Evolutionary conservation across 2,797 vertebrate species (phyloP).

Genomic region (Acanthurus leucopareius): DNA sequence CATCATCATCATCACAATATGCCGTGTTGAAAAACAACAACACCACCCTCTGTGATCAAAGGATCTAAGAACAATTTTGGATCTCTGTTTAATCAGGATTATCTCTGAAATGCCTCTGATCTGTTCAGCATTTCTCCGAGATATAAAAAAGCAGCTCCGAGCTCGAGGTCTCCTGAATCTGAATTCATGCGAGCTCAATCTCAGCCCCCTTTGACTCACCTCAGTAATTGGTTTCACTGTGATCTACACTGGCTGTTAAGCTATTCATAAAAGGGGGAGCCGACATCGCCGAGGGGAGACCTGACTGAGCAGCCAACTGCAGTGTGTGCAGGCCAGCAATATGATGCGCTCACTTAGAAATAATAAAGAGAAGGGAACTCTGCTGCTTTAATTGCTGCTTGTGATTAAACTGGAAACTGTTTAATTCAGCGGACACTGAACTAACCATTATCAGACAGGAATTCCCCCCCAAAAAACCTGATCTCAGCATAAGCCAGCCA

Average conservation of each 20-base stretch:
- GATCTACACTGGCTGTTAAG: slow-evolving; percentile 73
- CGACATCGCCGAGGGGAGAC: slow-evolving; percentile 59
- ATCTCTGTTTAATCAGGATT: slow-evolving; percentile 52
- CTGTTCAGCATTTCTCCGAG: slow-evolving; percentile 26
- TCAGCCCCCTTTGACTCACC: slow-evolving; percentile 69
- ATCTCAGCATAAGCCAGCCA: slow-evolving; percentile 37
- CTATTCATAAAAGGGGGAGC: slow-evolving; percentile 73
- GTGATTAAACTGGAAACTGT: slow-evolving; percentile 51
- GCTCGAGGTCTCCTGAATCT: slow-evolving; percentile 50
- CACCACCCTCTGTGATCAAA: slow-evolving; percentile 32
- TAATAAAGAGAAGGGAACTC: slow-evolving; percentile 44
- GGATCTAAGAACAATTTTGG: slow-evolving; percentile 26
- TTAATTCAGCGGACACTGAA: slow-evolving; percentile 35
- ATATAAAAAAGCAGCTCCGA: slow-evolving; percentile 24
- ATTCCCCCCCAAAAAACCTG: slow-evolving; percentile 36
- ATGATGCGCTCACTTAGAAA: slow-evolving; percentile 57
- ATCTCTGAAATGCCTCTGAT: slow-evolving; percentile 49
- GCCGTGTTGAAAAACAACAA: slow-evolving; percentile 30
- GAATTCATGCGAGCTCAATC: slow-evolving; percentile 56
- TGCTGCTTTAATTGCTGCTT: slow-evolving; percentile 50
- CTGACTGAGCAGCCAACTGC: slow-evolving; percentile 49
- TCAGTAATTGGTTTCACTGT: slow-evolving; percentile 77
- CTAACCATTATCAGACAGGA: slow-evolving; percentile 27
- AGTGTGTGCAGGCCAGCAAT: slow-evolving; percentile 37
- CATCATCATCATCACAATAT: slow-evolving; percentile 18